phyloP scores from a whole-genome alignment of 2,888 invertebrate genomes.

The Chaitophorus viminalis region DNA sequence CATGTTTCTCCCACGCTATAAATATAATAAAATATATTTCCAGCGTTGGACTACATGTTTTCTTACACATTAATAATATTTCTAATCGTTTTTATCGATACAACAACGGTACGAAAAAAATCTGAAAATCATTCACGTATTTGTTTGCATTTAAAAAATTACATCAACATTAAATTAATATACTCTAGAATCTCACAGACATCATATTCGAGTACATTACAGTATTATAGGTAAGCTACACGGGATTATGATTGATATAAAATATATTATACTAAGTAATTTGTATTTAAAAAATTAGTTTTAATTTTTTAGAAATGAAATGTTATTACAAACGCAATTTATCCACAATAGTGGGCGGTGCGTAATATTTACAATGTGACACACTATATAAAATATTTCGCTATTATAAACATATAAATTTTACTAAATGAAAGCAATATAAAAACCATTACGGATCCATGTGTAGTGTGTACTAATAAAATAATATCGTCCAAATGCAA shows the following conservation, averaged over 20 bases:
- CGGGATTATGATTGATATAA: slow-evolving; percentile 6
- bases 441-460: slow-evolving; percentile 5
- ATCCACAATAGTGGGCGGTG: not conserved
- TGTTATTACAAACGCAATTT: not conserved
- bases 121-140: not conserved
- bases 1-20: not conserved
- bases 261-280: not conserved
- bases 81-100: not conserved
- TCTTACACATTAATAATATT: not conserved
- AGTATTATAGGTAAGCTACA: too few species aligned
- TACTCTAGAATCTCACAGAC: not conserved
- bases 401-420: slow-evolving; percentile 9
- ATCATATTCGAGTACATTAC: not conserved
- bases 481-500: not conserved
- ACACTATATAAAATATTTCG: slow-evolving; percentile 32
- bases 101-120: not conserved
- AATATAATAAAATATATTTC: not conserved
- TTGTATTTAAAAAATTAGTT: not conserved
- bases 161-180: not conserved
- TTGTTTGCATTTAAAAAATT: not conserved
- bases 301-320: not conserved
- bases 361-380: not conserved
- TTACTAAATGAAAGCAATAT: not conserved
- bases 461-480: not conserved
- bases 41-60: not conserved